Percentiles rank a stretch among this genome's conserved stretches.
These are phyloP conservation scores for Sebastes nivosus DNA, from an alignment of 2,797 vertebrate species.

Conservation along the genomic window DNA sequence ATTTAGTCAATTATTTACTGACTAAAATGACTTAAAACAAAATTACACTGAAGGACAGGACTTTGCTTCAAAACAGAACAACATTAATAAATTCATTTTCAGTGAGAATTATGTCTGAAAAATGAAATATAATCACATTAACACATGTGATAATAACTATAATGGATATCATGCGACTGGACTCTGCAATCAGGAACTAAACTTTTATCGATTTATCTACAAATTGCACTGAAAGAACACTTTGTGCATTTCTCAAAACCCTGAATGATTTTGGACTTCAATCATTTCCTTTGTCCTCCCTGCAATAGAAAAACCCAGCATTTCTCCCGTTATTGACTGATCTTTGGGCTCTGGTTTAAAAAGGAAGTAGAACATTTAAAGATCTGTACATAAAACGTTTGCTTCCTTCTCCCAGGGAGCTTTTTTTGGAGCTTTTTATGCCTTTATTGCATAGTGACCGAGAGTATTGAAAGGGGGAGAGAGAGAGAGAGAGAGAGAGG, in stretches of 20 bases:
- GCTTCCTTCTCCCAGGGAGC: too few relatives aligned
- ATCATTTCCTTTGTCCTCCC: too few relatives aligned
- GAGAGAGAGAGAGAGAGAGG: too few relatives aligned
- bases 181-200: not conserved
- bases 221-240: not conserved
- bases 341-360: too few relatives aligned
- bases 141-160: not conserved
- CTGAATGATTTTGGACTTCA: not conserved
- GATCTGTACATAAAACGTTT: too few relatives aligned
- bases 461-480: too few relatives aligned
- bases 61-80: not conserved
- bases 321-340: too few relatives aligned
- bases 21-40: not conserved
- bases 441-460: too few relatives aligned
- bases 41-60: not conserved
- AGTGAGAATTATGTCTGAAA: not conserved
- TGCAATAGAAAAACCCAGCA: too few relatives aligned
- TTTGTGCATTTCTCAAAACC: not conserved
- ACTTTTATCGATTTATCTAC: not conserved
- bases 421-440: too few relatives aligned
- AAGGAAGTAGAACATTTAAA: too few relatives aligned
- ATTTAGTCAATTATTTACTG: not conserved
- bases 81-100: not conserved
- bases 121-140: not conserved
- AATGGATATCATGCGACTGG: not conserved